These are phyloP conservation scores for Illadopsis cleaveri DNA, from an alignment of 2,113 vertebrate genomes.

Conservation along the genomic window DNA sequence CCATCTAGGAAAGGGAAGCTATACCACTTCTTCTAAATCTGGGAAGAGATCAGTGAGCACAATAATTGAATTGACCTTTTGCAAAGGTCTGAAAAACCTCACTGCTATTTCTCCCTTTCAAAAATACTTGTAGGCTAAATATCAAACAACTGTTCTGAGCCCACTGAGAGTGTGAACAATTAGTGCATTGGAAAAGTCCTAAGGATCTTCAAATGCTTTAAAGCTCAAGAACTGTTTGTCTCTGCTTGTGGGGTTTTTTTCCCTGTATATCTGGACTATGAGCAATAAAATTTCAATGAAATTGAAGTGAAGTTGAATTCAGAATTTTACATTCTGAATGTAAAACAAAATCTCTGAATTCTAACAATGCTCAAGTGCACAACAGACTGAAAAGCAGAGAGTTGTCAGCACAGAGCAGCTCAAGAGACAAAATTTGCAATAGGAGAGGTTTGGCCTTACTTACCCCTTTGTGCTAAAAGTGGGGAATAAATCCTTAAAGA, in stretches of 20 bases:
- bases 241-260: background rate
- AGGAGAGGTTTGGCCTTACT: background rate
- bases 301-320: background rate
- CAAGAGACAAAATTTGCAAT: background rate
- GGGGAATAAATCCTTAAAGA: background rate
- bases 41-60: constrained; percentile 14
- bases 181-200: background rate
- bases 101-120: constrained; percentile 11
- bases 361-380: background rate
- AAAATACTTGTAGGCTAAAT: background rate
- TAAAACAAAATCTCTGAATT: background rate
- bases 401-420: background rate
- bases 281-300: background rate
- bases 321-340: too few relatives aligned
- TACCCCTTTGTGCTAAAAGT: background rate
- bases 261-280: background rate
- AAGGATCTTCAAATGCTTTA: background rate
- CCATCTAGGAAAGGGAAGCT: background rate
- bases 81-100: constrained; percentile 20
- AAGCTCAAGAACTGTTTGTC: background rate
- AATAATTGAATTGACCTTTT: constrained; percentile 42
- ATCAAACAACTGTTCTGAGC: background rate
- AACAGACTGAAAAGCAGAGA: background rate
- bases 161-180: background rate
- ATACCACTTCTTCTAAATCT: background rate